Percentiles rank a stretch among this genome's conserved stretches.
Conservation (phyloP, 2,797 vertebrate species). For the Karalla daura region DNA sequence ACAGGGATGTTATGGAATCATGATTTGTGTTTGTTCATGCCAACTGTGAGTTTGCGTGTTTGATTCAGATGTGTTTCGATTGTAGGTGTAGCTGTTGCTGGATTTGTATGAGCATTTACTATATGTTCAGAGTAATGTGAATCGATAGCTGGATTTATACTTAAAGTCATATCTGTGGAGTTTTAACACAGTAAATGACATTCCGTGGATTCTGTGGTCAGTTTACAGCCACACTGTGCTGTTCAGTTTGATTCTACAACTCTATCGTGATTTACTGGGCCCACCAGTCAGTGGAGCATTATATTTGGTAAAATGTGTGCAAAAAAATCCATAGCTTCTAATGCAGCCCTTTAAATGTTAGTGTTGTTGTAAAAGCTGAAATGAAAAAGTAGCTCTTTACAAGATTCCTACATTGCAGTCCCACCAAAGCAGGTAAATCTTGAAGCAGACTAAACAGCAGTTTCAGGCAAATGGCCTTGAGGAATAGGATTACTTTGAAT, state of each 20-base stretch:
- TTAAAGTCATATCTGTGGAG: too few species aligned
- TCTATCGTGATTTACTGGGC: constrained; percentile 2
- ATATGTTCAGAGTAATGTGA: background rate
- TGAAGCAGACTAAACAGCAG: background rate
- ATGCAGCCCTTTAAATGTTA: constrained; percentile 30
- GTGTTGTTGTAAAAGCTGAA: constrained; percentile 31
- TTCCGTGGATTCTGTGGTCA: too few species aligned
- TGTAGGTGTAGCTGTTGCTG: background rate
- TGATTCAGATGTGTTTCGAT: too few species aligned
- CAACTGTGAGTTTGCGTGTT: too few species aligned
- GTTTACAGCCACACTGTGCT: too few species aligned
- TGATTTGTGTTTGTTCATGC: background rate
- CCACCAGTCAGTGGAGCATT: background rate
- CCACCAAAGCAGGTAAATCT: background rate
- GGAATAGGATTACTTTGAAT: background rate
- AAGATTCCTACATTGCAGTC: background rate
- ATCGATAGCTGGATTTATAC: background rate
- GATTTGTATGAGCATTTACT: background rate
- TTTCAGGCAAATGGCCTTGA: background rate
- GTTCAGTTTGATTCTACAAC: constrained; percentile 4
- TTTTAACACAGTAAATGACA: too few species aligned
- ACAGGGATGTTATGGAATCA: background rate
- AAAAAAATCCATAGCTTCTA: constrained; percentile 13
- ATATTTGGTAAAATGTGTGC: constrained; percentile 24
- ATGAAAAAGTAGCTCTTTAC: constrained; percentile 27